Base-by-base conservation (phyloP, 2,113 vertebrate genomes). In the Gobius niger region DNA sequence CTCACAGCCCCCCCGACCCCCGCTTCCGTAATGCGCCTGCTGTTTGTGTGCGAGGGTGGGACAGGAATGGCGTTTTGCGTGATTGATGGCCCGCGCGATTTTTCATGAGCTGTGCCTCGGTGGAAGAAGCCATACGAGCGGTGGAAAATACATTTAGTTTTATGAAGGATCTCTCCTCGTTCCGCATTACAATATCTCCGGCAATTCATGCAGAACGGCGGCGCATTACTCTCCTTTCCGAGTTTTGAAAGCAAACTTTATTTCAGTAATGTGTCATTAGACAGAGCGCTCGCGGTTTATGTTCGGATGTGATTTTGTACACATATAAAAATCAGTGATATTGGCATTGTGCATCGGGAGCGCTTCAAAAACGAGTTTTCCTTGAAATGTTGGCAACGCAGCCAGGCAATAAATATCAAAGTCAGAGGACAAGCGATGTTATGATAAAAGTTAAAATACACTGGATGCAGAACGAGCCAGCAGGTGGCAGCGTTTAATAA, bases 211-310 rank as follows among this genome's bases (percentile, higher is more conserved):
- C 9, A 19, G 52, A 54, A 54, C 52, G 52, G 9, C 52, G 9
- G 52, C 52, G 1, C 52, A 54, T 54, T 12, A 54, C 12, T 54
- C 52, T 54, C 52, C 18, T 19, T 24, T 19, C 9, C 52, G 6
- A 54, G 52, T 54, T 52, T 54, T 19, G 18, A 54, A 19, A 11
- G 52, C 52, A 54, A 54, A 54, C 52, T 54, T 54, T 54, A 54
- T 54, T 54, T 54, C 52, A 12, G 52, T 24, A 18, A 54, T 19
- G 52, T 54, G 52, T 24, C 52, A 54, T 54, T 54, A 54, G 18
- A 24, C 18, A 19, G 3, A 18, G 12, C 52, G 52, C n/a, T 6
- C 6, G 52, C 9, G 47, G 52, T 18, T 54, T 54, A 54, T 54
- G 52, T 54, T 24, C 5, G 18, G 52, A 19, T 11, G 10, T 54